Conservation (phyloP, 2,888 invertebrate genomes). For the Malthinus seriepunctatus region DNA sequence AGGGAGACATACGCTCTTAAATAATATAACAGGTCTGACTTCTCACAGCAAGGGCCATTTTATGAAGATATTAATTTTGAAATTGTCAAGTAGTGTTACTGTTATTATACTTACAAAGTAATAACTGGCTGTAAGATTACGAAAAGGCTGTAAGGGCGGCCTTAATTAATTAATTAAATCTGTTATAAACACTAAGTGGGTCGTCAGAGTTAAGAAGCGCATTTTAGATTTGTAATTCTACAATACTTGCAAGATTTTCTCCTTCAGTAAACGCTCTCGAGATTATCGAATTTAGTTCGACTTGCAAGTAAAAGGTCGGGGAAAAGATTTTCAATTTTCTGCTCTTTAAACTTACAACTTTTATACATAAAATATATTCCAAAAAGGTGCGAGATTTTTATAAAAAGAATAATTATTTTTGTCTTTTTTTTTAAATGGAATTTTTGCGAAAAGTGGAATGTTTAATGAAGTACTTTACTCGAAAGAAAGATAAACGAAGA, state of each 20-base stretch:
- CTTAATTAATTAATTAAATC: conserved; percentile 57
- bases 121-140: conserved; percentile 54
- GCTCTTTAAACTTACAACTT: conserved; percentile 5
- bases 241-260: conserved; percentile 26
- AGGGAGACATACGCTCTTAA: conserved; percentile 49
- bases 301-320: conserved; percentile 3
- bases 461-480: conserved; percentile 27
- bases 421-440: no score
- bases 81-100: conserved; percentile 55
- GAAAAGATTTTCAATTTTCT: conserved; percentile 6
- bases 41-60: conserved; percentile 50
- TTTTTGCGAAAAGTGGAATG: conserved; percentile 8
- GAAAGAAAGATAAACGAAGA: conserved; percentile 32
- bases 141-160: conserved; percentile 52
- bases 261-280: conserved; percentile 2
- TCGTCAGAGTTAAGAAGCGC: conserved; percentile 36
- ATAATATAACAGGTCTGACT: conserved; percentile 44
- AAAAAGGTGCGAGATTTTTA: no score
- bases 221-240: conserved; percentile 39
- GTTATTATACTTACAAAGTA: conserved; percentile 56
- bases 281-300: conserved; percentile 16
- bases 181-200: conserved; percentile 54
- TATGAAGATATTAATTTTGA: conserved; percentile 57
- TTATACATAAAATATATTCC: background rate
- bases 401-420: no score